Percentiles rank a stretch among this genome's conserved stretches.
Conservation (phyloP, 1,140 invertebrate species). For the Drosophila pectinifera region DNA sequence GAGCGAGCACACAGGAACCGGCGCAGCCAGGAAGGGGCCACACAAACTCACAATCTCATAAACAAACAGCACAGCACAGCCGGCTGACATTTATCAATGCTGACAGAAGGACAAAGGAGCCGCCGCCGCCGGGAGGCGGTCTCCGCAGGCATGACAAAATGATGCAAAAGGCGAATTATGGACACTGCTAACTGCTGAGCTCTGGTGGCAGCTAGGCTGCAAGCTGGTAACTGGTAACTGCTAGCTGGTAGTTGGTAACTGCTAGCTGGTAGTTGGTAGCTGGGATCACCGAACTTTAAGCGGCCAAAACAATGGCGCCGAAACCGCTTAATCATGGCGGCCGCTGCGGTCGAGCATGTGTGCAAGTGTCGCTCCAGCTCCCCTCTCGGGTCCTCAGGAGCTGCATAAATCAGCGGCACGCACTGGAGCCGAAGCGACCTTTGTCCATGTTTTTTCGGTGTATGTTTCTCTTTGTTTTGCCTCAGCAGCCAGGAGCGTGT, state of each 20-base stretch:
- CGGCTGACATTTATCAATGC: conserved; percentile 78
- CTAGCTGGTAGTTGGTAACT: background rate
- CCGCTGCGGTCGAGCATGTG: conserved; percentile 74
- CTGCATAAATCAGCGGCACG: conserved; percentile 75
- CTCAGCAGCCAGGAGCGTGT: conserved; percentile 44
- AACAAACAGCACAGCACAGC: conserved; percentile 63
- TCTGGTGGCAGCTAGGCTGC: background rate
- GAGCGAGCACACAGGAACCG: conserved; percentile 42
- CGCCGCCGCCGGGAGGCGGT: conserved; percentile 32
- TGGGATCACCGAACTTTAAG: conserved; percentile 25
- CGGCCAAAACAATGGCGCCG: conserved; percentile 75
- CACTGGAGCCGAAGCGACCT: conserved; percentile 43
- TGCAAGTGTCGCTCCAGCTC: conserved; percentile 25
- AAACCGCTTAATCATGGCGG: conserved; percentile 82
- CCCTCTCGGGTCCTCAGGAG: conserved; percentile 30
- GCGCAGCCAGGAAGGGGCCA: conserved; percentile 31
- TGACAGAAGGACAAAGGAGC: conserved; percentile 75
- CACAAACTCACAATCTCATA: conserved; percentile 56
- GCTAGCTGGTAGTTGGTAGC: conserved; percentile 1
- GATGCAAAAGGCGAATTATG: conserved; percentile 72
- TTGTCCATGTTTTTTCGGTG: conserved; percentile 50
- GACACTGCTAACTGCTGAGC: conserved; percentile 27
- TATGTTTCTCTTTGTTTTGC: conserved; percentile 19
- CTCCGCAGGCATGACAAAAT: conserved; percentile 76
- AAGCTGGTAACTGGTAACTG: background rate